Base-by-base conservation (phyloP, 1,140 invertebrate species). In the Drosophila nebulosa region DNA sequence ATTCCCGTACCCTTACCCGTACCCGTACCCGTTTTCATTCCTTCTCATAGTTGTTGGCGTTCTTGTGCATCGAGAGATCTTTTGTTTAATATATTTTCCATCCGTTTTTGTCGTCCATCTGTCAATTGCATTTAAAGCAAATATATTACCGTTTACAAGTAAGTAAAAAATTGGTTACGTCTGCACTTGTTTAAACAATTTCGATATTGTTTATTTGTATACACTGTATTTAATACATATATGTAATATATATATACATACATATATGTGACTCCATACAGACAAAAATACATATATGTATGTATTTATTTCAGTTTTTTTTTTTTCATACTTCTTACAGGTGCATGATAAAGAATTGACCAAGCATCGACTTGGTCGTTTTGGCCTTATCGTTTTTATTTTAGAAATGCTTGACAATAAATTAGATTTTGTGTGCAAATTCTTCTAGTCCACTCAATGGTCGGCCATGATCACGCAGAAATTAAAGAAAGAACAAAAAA, bases 361-460 rank as follows among this genome's bases (percentile, higher is more conserved):
- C 56, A 24, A 16, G 35, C 27, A 24, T 50, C 22, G 10, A 12
- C n/a, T 35, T 55, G 22, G 32, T 36, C 60, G 50, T 63, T 59
- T 74, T 76, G 68, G 80, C 74, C 80, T 85, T 85, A 85, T 85
- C 80, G 79, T 74, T 39, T 55, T 30, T 55, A 18, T 55, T 27
- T 36, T 75, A 42, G 61, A 71, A 86, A 85, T 81, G 78, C 74
- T 81, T 80, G 81, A 86, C 80, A 85, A 86, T 85, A 85, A 80
- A 80, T 86, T 85, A 78, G 78, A 85, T 81, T 80, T 84, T 86
- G 72, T 55, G 52, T 86, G 81, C 81, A 81, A 86, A 86, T 78
- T 86, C 63, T 75, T 22, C 24, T 53, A 63, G 55, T 52, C 81
- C 81, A 85, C 74, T 85, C 64, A 30, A 86, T 63, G 46, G 71